Percentiles rank a stretch among this genome's conserved stretches.
phyloP scores from a whole-genome alignment of 1,140 invertebrate species.

The Temnothorax nylanderi region DNA sequence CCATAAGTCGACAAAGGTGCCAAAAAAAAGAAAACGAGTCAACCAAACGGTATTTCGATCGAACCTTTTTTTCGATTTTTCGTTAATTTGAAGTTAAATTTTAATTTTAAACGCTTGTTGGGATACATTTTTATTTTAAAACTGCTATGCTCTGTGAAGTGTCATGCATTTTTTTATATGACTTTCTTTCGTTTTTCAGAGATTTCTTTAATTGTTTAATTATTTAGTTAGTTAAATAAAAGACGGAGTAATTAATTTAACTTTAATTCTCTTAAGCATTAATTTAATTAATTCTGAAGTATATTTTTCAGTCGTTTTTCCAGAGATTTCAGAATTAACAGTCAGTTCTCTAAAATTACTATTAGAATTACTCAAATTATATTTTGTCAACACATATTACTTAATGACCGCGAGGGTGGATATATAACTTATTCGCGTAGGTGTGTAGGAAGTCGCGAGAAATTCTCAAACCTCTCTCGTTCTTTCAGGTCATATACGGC shows the following conservation, averaged over 20 bases:
- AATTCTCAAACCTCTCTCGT: conserved; percentile 12
- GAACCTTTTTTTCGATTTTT: background rate
- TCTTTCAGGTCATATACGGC: conserved; percentile 17
- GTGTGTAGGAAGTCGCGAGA: background rate
- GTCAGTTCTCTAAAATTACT: background rate
- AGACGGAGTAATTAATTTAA: background rate
- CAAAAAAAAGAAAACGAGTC: background rate
- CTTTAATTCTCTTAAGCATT: background rate
- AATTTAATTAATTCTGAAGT: background rate
- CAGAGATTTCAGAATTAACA: background rate
- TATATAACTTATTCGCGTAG: background rate
- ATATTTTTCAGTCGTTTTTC: background rate
- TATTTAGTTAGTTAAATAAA: background rate
- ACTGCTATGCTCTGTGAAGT: background rate
- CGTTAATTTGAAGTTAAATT: background rate
- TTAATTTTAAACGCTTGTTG: background rate
- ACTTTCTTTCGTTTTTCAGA: no score
- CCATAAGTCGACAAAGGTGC: background rate
- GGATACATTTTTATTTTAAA: background rate
- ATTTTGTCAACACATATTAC: conserved; percentile 16
- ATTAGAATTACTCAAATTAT: background rate
- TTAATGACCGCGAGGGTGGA: background rate
- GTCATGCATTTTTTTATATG: background rate
- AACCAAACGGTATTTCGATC: background rate
- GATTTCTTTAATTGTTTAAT: background rate